Conservation (phyloP, 2,113 vertebrate genomes). For the Chitala chitala region DNA sequence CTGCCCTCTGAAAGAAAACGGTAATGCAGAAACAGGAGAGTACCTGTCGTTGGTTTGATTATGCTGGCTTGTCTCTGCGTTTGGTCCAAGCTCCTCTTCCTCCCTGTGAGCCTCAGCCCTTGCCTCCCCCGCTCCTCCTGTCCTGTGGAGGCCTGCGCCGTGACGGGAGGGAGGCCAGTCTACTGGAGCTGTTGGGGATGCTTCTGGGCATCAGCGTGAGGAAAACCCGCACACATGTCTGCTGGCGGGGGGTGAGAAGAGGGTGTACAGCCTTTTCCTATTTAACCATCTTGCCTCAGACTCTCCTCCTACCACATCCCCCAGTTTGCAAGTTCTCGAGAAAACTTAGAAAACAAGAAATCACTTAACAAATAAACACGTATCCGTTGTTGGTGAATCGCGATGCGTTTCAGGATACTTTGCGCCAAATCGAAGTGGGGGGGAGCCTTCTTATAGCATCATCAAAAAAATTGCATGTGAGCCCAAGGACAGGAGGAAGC, state of each 20-base stretch:
- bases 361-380: neutral
- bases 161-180: conserved; percentile 11
- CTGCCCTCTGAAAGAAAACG: neutral
- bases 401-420: neutral
- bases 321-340: neutral
- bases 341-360: conserved; percentile 3
- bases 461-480: neutral
- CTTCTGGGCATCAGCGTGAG: too few relatives aligned
- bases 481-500: conserved; percentile 5
- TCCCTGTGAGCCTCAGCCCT: conserved; percentile 12
- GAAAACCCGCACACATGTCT: too few relatives aligned
- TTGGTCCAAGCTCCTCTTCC: conserved; percentile 13
- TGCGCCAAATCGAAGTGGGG: neutral
- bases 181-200: neutral
- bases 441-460: neutral
- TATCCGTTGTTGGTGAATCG: neutral
- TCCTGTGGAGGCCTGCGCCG: conserved; percentile 16
- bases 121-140: neutral
- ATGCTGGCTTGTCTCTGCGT: neutral
- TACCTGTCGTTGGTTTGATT: neutral
- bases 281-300: conserved; percentile 44
- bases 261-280: conserved; percentile 26
- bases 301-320: conserved; percentile 53
- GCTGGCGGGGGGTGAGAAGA: conserved; percentile 31
- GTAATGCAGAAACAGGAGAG: neutral